Percentiles rank a stretch among this genome's conserved stretches.
phyloP scores from a whole-genome alignment of 1,140 invertebrate genomes.

The Gonioctena quinquepunctata region DNA sequence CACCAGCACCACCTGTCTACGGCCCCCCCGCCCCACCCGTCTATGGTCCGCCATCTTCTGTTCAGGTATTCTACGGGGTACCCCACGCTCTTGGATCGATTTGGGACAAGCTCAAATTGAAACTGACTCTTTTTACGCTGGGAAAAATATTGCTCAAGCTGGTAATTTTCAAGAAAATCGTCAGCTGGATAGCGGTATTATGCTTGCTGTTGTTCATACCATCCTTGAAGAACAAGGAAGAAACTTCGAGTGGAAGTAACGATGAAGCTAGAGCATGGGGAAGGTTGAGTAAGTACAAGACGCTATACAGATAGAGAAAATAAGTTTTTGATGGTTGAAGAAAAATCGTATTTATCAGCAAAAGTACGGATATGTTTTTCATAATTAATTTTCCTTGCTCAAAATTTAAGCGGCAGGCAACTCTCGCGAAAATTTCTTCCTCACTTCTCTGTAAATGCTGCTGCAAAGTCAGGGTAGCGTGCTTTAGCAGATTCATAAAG shows the following conservation, averaged over 20 bases:
- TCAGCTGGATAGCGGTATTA: slow-evolving; percentile 74
- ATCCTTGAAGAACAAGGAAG: slow-evolving; percentile 61
- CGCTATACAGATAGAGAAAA: too few species aligned
- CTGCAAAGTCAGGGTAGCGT: too few species aligned
- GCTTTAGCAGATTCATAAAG: too few species aligned
- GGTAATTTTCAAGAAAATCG: slow-evolving; percentile 76
- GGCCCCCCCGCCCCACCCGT: slow-evolving; percentile 46
- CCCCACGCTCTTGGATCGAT: slow-evolving; percentile 59
- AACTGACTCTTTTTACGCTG: slow-evolving; percentile 72
- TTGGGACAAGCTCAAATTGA: slow-evolving; percentile 58
- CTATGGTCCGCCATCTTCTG: slow-evolving; percentile 39
- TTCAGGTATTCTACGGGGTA: slow-evolving; percentile 46
- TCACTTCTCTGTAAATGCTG: too few species aligned
- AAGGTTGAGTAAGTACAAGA: not conserved
- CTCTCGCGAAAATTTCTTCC: too few species aligned
- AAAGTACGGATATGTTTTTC: too few species aligned
- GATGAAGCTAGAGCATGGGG: not conserved
- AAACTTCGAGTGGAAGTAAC: not conserved
- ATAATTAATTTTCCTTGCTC: too few species aligned
- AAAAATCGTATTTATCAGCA: too few species aligned
- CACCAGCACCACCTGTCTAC: slow-evolving; percentile 21
- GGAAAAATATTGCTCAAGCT: slow-evolving; percentile 74
- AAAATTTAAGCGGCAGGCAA: too few species aligned
- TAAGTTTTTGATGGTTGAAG: too few species aligned
- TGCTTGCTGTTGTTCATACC: slow-evolving; percentile 76